A percentile compares a stretch with the other conserved stretches of the same genome.
Evolutionary conservation across 2,113 vertebrate genomes (phyloP).

Genomic region (Myxocyprinus asiaticus): DNA sequence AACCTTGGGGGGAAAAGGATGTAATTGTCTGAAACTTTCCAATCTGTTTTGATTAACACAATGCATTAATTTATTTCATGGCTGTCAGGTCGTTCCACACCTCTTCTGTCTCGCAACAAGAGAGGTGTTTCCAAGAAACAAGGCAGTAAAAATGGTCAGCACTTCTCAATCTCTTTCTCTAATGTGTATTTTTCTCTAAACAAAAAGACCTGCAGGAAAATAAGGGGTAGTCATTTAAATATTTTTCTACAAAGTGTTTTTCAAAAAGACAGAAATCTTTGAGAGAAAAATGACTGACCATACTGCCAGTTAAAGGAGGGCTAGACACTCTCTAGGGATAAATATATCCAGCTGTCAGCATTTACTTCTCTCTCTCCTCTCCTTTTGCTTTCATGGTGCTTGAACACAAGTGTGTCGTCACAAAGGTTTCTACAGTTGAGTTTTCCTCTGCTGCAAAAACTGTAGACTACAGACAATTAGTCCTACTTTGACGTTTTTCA

Average conservation of each 20-base stretch:
- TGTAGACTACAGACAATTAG: too few relatives aligned
- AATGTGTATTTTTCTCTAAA: conserved; percentile 1
- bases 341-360: conserved; percentile 18
- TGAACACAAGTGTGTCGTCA: conserved; percentile 17
- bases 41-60: neutral
- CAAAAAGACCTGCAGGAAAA: conserved; percentile 38
- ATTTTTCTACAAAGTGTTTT: conserved; percentile 6
- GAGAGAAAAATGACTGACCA: conserved; percentile 43
- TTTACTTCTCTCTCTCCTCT: conserved; percentile 5
- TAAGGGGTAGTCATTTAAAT: neutral
- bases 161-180: conserved; percentile 2
- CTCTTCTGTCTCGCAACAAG: neutral
- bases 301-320: conserved; percentile 28
- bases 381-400: conserved; percentile 18
- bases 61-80: conserved; percentile 32
- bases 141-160: neutral
- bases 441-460: neutral
- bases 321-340: neutral
- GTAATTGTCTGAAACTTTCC: neutral
- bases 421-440: conserved; percentile 21
- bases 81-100: neutral
- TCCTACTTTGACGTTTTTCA: too few relatives aligned
- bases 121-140: neutral
- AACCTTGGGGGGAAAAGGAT: neutral
- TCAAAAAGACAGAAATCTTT: conserved; percentile 31